Evolutionary conservation across 2,113 vertebrate species (phyloP).

Genomic region (Brienomyrus brachyistius): DNA sequence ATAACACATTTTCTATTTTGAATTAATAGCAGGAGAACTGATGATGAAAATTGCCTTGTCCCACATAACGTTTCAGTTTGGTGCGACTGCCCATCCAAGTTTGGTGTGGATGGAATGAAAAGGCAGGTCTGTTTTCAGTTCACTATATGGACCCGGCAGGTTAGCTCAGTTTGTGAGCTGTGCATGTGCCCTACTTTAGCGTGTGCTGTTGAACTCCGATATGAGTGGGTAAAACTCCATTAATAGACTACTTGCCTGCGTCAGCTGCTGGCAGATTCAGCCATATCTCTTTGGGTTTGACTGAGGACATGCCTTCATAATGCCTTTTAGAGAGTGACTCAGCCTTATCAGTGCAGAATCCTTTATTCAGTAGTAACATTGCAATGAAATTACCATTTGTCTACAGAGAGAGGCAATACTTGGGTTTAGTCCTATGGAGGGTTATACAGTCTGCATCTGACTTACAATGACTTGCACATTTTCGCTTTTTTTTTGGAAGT

Average conservation of each 20-base stretch:
- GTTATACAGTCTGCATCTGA: background rate
- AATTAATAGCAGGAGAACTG: background rate
- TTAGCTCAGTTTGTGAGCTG: background rate
- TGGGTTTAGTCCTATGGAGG: background rate
- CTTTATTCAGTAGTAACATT: background rate
- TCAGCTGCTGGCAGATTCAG: background rate
- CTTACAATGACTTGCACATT: background rate
- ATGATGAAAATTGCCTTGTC: background rate
- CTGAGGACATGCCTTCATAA: background rate
- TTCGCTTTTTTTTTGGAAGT: background rate
- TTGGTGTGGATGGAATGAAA: background rate
- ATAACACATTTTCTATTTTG: background rate
- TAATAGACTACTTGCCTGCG: slow-evolving; percentile 3
- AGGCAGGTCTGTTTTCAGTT: background rate
- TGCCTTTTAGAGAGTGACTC: slow-evolving; percentile 5
- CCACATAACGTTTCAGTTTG: background rate
- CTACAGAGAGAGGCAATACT: background rate
- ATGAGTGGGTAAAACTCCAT: slow-evolving; percentile 8
- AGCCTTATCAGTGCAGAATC: background rate
- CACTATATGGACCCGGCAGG: background rate
- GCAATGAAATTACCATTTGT: background rate
- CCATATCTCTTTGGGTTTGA: background rate
- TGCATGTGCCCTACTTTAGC: background rate
- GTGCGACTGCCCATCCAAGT: background rate
- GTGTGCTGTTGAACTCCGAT: background rate